Evolutionary conservation across 2,797 vertebrate species (phyloP), one percentile per base, ranked within the genome.

Genomic region (Brachymystax lenok): DNA sequence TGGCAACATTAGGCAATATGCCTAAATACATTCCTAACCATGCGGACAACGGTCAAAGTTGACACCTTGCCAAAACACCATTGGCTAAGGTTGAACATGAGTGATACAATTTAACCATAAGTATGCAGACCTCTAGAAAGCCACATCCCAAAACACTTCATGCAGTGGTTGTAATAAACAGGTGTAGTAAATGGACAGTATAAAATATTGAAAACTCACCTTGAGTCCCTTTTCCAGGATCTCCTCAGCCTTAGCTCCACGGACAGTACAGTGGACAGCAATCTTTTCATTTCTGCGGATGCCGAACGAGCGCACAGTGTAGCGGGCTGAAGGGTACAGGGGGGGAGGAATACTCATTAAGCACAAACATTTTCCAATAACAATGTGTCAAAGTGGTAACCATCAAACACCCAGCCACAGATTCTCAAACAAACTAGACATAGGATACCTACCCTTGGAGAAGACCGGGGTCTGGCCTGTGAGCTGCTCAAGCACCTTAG

Each of bases 211-310:
- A n/a, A 59, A 21, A 0, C 93, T 93, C 79, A 97, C 98, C 96
- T 99, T 99, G 61, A 99, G 91, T 28, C 98, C 98, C 74, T 98
- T 99, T 91, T 99, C 98, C 88, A 99, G 91, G 81, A 99, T 99
- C 81, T 99, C 98, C 89, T 99, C 98, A 14, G 98, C 98, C 90
- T 99, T 99, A 88, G 98, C 98, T 72, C 98, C 98, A 0, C 97
- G 97, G 82, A 99, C 98, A 0, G 98, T 99, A 91, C 98, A 99
- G 73, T 99, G 98, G 85, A 99, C 98, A 4, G 98, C 97, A 78
- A 99, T 99, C 94, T 99, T 99, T 93, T 99, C 98, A 80, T 99
- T 99, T 77, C 98, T 98, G 88, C 98, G 94, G 91, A 99, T 99
- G 21, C 98, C 98, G 2, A 99, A 99, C 87, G 98, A 99, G 71